Conservation (phyloP, 2,113 vertebrate species). For the Corythornis vintsioides region DNA sequence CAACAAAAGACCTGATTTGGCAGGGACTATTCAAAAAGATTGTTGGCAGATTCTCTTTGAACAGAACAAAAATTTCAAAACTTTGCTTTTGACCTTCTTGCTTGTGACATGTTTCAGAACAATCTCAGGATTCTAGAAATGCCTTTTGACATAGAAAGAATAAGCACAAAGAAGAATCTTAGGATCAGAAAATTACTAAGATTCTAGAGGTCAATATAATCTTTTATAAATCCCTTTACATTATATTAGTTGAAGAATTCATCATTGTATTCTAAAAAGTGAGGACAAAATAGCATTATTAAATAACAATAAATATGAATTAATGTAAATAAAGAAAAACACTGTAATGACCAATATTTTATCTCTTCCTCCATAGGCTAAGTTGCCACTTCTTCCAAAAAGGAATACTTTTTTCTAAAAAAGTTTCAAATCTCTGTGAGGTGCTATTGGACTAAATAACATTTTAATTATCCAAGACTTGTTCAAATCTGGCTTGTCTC, state of each 20-base stretch:
- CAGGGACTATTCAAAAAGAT: not conserved
- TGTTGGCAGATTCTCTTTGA: not conserved
- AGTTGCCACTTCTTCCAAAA: not conserved
- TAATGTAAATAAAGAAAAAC: not conserved
- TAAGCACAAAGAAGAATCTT: not conserved
- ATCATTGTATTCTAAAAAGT: not conserved
- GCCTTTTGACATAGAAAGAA: not conserved
- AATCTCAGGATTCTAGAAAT: not conserved
- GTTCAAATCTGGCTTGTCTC: not conserved
- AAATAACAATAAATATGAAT: not conserved
- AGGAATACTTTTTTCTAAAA: not conserved
- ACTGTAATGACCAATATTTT: not conserved
- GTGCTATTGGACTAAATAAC: not conserved
- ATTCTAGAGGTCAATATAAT: not conserved
- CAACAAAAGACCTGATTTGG: not conserved
- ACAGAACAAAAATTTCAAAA: not conserved
- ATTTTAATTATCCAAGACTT: not conserved
- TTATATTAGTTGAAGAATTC: not conserved
- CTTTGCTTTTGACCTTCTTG: not conserved
- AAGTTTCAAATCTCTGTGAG: not conserved
- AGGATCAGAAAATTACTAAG: not conserved
- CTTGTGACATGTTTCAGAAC: not conserved
- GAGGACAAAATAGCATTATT: not conserved
- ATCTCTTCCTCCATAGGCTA: not conserved
- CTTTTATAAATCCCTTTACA: not conserved